Conservation (phyloP, 2,113 vertebrate genomes). For the Seriola quinqueradiata region DNA sequence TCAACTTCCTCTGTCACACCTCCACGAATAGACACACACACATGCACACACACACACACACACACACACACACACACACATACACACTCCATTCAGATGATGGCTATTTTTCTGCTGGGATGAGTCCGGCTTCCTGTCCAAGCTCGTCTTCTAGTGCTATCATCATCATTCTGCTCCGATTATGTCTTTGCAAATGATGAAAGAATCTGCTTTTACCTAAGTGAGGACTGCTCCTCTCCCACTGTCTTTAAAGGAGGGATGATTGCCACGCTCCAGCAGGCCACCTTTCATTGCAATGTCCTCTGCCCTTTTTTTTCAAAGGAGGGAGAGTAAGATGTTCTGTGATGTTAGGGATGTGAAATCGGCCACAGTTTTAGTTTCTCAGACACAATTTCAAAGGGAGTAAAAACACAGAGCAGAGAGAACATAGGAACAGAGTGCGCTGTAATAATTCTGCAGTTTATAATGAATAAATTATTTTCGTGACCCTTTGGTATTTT, state of each 20-base stretch:
- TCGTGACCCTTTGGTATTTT: too few relatives aligned
- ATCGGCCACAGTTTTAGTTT: neutral
- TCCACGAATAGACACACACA: neutral
- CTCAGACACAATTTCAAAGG: neutral
- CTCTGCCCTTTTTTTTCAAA: neutral
- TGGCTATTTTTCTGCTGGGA: constrained; percentile 18
- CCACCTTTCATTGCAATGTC: constrained; percentile 1
- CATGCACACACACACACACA: neutral
- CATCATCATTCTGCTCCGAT: constrained; percentile 39
- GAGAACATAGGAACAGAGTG: neutral
- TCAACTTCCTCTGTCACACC: neutral
- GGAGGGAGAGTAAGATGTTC: neutral
- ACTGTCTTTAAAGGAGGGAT: constrained; percentile 12
- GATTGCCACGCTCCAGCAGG: constrained; percentile 8
- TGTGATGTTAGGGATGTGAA: constrained; percentile 15
- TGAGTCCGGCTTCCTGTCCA: neutral
- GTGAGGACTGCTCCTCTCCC: constrained; percentile 10
- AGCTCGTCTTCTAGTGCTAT: neutral
- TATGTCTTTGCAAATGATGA: constrained; percentile 44
- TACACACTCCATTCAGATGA: neutral
- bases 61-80: neutral
- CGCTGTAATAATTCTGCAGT: neutral
- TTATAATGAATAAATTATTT: neutral
- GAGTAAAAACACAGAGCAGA: neutral
- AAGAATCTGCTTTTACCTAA: constrained; percentile 24